Evolutionary conservation across 2,113 vertebrate genomes (phyloP).

Genomic region (Caloenas nicobarica): DNA sequence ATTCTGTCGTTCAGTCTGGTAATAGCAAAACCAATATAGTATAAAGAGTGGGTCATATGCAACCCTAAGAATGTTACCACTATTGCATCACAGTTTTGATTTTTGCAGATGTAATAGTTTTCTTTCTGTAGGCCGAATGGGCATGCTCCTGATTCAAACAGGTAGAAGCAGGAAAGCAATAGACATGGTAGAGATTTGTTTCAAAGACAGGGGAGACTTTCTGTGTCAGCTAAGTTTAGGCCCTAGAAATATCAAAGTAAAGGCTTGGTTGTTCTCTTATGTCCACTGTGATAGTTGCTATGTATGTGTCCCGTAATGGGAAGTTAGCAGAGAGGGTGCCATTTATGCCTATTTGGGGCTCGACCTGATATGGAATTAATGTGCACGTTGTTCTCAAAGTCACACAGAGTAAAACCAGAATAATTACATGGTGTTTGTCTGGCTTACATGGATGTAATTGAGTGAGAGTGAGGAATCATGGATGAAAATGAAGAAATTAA

Average conservation of each 20-base stretch:
- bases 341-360: not conserved
- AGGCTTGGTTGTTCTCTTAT: not conserved
- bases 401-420: not conserved
- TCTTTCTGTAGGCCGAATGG: not conserved
- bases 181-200: not conserved
- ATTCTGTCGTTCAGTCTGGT: not conserved
- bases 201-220: not conserved
- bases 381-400: not conserved
- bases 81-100: not conserved
- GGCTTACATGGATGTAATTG: not conserved
- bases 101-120: not conserved
- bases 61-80: not conserved
- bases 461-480: not conserved
- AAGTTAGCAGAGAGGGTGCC: not conserved
- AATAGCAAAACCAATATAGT: not conserved
- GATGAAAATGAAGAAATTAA: not conserved
- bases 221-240: not conserved
- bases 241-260: not conserved
- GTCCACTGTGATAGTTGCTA: not conserved
- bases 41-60: not conserved
- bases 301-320: not conserved
- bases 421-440: not conserved
- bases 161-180: not conserved
- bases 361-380: not conserved
- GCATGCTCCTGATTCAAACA: not conserved